Base-by-base conservation (phyloP, 2,888 invertebrate species). In the Temnothorax rugatulus region DNA sequence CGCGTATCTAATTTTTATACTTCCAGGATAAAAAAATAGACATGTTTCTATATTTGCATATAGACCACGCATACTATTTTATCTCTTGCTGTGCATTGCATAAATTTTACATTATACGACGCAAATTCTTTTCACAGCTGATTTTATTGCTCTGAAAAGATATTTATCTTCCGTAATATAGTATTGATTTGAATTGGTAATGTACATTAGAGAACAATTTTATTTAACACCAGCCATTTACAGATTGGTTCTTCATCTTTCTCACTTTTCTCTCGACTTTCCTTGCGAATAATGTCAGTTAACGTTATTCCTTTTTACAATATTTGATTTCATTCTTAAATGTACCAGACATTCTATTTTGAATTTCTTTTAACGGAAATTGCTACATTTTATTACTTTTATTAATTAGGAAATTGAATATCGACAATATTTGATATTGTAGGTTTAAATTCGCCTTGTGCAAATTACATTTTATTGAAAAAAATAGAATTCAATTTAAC, bases 161-260 rank as follows among this genome's bases (percentile, higher is more conserved):
- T 66, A 52, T 52, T n/a, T 34, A 52, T 69, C 34, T n/a, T 69
- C 18, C 11, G 21, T 50, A 50, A 69, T 52, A 4, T 34, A 69
- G 13, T 11, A 69, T 52, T n/a, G 34, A 69, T 69, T 69, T 69
- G 54, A 38, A 73, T 57, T 41, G 38, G 25, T 73, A 68, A 68
- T 68, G 25, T 66, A 68, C 66, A 64, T 64, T 64, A 47, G 47
- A 29, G 47, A 18, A 47, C 66, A 68, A 68, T 68, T 68, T 68
- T 68, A 29, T 18, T 50, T 29, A 68, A 47, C 18, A 29, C 18
- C 9, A 68, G 66, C 66, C 66, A 68, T 68, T 68, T 68, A 68
- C 11, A 68, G 66, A 68, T 68, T 68, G 47, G 66, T 29, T 29
- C 47, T 68, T 25, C 18, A 68, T 47, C 47, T 68, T 68, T 68